Conservation (phyloP, 2,888 invertebrate genomes). For the Alcis repandata region DNA sequence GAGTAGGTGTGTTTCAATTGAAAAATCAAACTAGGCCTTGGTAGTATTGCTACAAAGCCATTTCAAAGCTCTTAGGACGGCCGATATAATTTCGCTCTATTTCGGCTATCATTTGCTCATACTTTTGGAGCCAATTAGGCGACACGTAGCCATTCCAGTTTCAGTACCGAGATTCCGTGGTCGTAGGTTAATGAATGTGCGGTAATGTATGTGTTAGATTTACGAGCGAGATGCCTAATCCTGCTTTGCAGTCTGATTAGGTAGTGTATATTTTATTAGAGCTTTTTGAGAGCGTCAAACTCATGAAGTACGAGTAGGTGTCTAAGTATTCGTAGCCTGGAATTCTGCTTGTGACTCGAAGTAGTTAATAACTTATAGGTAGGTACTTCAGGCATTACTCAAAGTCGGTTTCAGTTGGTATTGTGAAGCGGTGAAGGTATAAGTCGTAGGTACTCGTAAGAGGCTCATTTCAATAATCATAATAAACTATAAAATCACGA, state of each 20-base stretch:
- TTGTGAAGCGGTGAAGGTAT: too few species aligned
- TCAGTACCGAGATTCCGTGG: neutral
- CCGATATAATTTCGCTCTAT: too few species aligned
- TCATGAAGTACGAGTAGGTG: neutral
- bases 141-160: neutral
- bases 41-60: neutral
- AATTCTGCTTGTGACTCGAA: neutral
- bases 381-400: too few species aligned
- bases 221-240: conserved; percentile 26
- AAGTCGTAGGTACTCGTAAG: too few species aligned
- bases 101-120: conserved; percentile 1
- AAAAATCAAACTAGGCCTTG: too few species aligned
- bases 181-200: conserved; percentile 23
- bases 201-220: conserved; percentile 31
- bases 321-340: neutral
- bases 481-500: too few species aligned
- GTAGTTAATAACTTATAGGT: too few species aligned
- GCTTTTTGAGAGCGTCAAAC: conserved; percentile 4
- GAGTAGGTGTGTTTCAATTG: too few species aligned
- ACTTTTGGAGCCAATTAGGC: neutral
- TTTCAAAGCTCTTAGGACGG: too few species aligned
- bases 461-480: too few species aligned
- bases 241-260: conserved; percentile 26
- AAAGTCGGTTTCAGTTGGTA: too few species aligned
- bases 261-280: conserved; percentile 23